Conservation (phyloP, 1,140 invertebrate species). For the Drosophila pseudoananassae region DNA sequence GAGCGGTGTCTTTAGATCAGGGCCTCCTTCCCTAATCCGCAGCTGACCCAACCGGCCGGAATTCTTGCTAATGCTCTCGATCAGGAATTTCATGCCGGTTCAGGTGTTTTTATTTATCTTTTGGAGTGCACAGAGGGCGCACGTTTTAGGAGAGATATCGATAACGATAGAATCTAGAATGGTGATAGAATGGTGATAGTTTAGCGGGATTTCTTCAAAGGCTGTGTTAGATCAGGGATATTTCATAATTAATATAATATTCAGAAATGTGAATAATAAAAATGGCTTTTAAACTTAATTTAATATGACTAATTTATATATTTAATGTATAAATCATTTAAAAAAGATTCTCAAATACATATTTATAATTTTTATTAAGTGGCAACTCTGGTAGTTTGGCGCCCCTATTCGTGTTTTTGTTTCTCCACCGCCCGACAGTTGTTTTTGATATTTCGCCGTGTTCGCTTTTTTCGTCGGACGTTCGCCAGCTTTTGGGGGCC, state of each 20-base stretch:
- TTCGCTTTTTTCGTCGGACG: slow-evolving; percentile 10
- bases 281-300: no score
- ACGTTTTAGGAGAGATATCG: slow-evolving; percentile 34
- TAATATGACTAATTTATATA: no score
- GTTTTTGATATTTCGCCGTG: slow-evolving; percentile 20
- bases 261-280: no score
- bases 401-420: slow-evolving; percentile 18
- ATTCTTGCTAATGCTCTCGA: slow-evolving; percentile 84
- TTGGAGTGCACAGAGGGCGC: slow-evolving; percentile 6
- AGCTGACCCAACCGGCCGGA: slow-evolving; percentile 85
- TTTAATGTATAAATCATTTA: no score
- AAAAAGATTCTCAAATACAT: not conserved
- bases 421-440: slow-evolving; percentile 34
- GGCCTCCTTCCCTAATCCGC: slow-evolving; percentile 80
- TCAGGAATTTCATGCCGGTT: slow-evolving; percentile 86
- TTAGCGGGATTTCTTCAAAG: not conserved
- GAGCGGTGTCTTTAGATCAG: slow-evolving; percentile 50
- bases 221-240: no score
- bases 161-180: slow-evolving; percentile 21
- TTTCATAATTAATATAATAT: no score
- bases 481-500: slow-evolving; percentile 40
- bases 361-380: not conserved
- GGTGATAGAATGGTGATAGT: not conserved
- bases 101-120: slow-evolving; percentile 10
- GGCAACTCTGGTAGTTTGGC: slow-evolving; percentile 16